Conservation (phyloP, 2,113 vertebrate species). For the Ariopsis seemanni region DNA sequence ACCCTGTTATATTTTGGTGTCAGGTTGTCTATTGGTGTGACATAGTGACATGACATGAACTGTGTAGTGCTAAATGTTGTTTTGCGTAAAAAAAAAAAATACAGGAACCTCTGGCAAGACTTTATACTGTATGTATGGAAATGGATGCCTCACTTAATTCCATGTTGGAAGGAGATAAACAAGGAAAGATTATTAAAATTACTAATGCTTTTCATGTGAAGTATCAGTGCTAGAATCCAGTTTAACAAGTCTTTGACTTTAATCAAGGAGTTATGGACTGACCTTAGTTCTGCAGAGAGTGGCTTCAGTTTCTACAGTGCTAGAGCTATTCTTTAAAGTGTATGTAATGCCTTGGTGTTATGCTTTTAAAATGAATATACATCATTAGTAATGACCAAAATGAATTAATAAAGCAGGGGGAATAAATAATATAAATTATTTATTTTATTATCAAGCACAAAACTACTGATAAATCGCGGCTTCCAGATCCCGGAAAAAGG, state of each 20-base stretch:
- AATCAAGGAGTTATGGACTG: slow-evolving; percentile 34
- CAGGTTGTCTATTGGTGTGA: slow-evolving; percentile 16
- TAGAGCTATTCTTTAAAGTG: not conserved
- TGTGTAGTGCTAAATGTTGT: slow-evolving; percentile 10
- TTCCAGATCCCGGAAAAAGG: too few relatives aligned
- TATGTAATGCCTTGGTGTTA: too few relatives aligned
- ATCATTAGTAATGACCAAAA: too few relatives aligned
- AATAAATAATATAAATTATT: too few relatives aligned
- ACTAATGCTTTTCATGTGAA: slow-evolving; percentile 42
- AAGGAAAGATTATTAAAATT: not conserved
- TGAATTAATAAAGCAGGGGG: too few relatives aligned
- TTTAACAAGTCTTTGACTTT: slow-evolving; percentile 45
- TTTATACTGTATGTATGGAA: not conserved
- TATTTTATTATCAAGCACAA: too few relatives aligned
- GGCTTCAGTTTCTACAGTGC: not conserved
- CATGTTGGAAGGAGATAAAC: not conserved
- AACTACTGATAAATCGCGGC: too few relatives aligned
- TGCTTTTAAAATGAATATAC: too few relatives aligned
- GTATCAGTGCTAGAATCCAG: slow-evolving; percentile 30
- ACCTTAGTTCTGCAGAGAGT: not conserved
- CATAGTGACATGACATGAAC: slow-evolving; percentile 1
- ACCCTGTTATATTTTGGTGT: slow-evolving; percentile 30
- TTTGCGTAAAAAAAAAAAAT: not conserved
- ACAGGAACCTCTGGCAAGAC: not conserved
- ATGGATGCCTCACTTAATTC: not conserved